phyloP scores from a whole-genome alignment of 2,888 invertebrate genomes.

The Drosophila imparisetae region DNA sequence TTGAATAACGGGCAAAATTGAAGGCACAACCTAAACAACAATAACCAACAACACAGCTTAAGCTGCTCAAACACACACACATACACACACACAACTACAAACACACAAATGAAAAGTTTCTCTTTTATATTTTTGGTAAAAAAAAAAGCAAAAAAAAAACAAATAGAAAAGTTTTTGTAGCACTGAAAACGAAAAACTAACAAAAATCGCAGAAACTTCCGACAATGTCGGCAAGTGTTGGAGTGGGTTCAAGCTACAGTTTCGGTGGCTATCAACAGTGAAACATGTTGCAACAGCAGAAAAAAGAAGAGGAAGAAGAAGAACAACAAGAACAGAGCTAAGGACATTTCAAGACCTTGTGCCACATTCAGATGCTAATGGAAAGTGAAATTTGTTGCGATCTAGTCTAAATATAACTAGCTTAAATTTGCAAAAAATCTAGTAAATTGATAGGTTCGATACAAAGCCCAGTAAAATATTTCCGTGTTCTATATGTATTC shows the following conservation, averaged over 20 bases:
- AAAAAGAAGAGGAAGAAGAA: constrained; percentile 20
- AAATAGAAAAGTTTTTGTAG: constrained; percentile 39
- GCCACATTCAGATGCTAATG: constrained; percentile 43
- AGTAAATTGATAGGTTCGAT: constrained; percentile 44
- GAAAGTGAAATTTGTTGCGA: constrained; percentile 33
- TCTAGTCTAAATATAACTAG: constrained; percentile 15
- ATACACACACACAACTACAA: constrained; percentile 6
- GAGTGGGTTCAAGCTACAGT: constrained; percentile 18
- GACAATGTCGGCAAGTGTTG: constrained; percentile 68
- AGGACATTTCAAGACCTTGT: constrained; percentile 56
- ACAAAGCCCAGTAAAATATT: constrained; percentile 52
- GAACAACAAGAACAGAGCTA: constrained; percentile 31
- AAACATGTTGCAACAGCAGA: constrained; percentile 53
- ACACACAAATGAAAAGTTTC: constrained; percentile 39
- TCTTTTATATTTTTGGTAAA: constrained; percentile 28
- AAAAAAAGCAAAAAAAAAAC: neutral
- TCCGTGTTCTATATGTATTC: constrained; percentile 73
- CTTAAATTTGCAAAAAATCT: constrained; percentile 21
- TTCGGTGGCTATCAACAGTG: constrained; percentile 47
- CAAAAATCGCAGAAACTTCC: constrained; percentile 55
- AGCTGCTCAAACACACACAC: constrained; percentile 33
- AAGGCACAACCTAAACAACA: constrained; percentile 42
- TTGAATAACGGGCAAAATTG: constrained; percentile 45
- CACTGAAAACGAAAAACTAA: constrained; percentile 51
- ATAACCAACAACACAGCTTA: constrained; percentile 20